Evolutionary conservation across 1,140 invertebrate genomes (phyloP).

Genomic region (Neotoxoptera formosana): DNA sequence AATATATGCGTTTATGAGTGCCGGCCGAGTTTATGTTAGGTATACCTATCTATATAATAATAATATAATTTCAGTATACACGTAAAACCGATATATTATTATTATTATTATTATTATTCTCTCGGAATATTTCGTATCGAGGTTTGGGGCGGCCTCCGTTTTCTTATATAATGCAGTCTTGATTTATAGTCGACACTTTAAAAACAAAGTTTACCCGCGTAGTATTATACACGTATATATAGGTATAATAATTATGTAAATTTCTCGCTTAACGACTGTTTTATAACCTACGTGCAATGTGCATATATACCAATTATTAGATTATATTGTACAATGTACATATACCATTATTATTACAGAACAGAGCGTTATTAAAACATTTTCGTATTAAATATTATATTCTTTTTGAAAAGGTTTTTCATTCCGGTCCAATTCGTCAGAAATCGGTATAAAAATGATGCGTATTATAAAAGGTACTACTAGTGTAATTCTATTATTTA

Average conservation of each 20-base stretch:
- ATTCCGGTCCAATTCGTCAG: not conserved
- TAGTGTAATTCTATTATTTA: too few relatives aligned
- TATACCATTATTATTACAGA: not conserved
- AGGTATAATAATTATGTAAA: conserved; percentile 13
- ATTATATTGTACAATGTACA: too few relatives aligned
- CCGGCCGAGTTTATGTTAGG: not conserved
- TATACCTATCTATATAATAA: not conserved
- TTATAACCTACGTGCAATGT: not conserved
- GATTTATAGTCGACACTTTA: conserved; percentile 17
- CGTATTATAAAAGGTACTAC: too few relatives aligned
- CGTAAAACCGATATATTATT: not conserved
- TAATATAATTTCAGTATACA: not conserved
- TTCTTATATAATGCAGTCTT: not conserved
- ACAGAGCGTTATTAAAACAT: not conserved
- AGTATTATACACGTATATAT: too few relatives aligned
- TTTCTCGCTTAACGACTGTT: not conserved
- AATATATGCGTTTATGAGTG: not conserved
- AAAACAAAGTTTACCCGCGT: conserved; percentile 24
- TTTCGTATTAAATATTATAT: not conserved
- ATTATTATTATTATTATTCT: not conserved
- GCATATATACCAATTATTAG: not conserved
- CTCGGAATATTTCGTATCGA: not conserved
- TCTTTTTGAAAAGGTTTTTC: not conserved
- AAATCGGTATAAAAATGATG: not conserved
- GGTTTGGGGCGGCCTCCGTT: not conserved